A percentile compares a stretch with the other conserved stretches of the same genome.
These are phyloP conservation scores for Coregonus ussuriensis DNA, from an alignment of 2,797 vertebrate genomes.

Conservation along the genomic window DNA sequence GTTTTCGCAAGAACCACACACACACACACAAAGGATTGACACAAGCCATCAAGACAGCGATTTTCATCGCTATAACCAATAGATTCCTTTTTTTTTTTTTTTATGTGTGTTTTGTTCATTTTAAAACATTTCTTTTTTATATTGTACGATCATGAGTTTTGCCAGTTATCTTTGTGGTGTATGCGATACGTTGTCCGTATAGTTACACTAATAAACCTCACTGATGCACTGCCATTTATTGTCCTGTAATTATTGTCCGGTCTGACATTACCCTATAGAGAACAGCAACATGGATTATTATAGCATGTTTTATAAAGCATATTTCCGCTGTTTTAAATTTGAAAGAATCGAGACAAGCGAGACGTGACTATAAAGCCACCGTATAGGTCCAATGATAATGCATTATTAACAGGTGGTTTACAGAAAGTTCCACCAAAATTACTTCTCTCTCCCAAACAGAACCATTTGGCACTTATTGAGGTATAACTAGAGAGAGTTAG, in stretches of 20 bases:
- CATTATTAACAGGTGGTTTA: background rate
- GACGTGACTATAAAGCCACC: too few relatives aligned
- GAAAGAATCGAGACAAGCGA: background rate
- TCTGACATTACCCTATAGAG: background rate
- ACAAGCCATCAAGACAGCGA: background rate
- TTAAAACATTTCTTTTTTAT: background rate
- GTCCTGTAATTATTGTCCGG: background rate
- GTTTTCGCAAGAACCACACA: background rate
- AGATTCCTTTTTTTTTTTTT: background rate
- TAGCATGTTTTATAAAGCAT: background rate
- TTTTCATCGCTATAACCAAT: background rate
- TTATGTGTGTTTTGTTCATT: background rate
- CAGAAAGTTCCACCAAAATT: background rate
- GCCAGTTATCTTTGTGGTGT: background rate
- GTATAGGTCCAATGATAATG: background rate
- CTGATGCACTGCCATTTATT: background rate
- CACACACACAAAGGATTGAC: background rate
- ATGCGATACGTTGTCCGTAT: slow-evolving; percentile 1
- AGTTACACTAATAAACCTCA: slow-evolving; percentile 9
- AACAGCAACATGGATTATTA: background rate
- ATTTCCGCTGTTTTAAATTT: background rate
- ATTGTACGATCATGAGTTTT: slow-evolving; percentile 3
- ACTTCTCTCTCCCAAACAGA: background rate
- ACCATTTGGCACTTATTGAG: background rate
- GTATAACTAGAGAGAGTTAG: too few relatives aligned